These are phyloP conservation scores for Phalloptychus januarius DNA, from an alignment of 2,797 vertebrate species.

Conservation along the genomic window DNA sequence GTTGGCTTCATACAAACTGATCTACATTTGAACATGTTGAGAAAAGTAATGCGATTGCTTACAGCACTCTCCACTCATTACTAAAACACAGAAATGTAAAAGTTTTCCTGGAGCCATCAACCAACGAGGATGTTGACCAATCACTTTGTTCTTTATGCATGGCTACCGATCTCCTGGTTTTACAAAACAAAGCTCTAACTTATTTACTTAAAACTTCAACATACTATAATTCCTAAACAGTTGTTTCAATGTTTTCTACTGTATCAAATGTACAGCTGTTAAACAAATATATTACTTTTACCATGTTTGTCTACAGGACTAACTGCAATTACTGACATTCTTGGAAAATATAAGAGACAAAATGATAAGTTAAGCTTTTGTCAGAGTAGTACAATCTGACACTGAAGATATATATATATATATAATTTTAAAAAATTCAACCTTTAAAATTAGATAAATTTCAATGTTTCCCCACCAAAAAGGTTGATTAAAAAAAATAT, in stretches of 20 bases:
- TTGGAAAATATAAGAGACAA: too few relatives aligned
- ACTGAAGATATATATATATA: too few relatives aligned
- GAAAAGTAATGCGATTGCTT: background rate
- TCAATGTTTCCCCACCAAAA: too few relatives aligned
- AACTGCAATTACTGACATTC: background rate
- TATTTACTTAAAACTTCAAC: background rate
- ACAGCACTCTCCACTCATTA: background rate
- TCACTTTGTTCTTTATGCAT: background rate
- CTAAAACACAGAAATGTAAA: background rate
- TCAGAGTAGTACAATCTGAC: too few relatives aligned
- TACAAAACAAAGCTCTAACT: background rate
- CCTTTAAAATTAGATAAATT: too few relatives aligned
- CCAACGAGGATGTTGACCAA: background rate
- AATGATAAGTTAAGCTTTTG: too few relatives aligned
- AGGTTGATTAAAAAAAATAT: too few relatives aligned
- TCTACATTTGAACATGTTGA: slow-evolving; percentile 9
- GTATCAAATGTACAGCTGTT: background rate
- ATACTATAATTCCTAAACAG: background rate
- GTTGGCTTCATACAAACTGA: background rate
- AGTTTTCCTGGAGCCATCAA: background rate
- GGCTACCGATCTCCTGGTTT: background rate
- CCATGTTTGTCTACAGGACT: background rate
- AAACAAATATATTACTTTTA: background rate
- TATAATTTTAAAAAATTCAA: too few relatives aligned
- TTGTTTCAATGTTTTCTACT: too few relatives aligned